A percentile compares a stretch with the other conserved stretches of the same genome.
These are phyloP conservation scores for Deilephila porcellus DNA, from an alignment of 2,888 invertebrate species.

Conservation along the genomic window DNA sequence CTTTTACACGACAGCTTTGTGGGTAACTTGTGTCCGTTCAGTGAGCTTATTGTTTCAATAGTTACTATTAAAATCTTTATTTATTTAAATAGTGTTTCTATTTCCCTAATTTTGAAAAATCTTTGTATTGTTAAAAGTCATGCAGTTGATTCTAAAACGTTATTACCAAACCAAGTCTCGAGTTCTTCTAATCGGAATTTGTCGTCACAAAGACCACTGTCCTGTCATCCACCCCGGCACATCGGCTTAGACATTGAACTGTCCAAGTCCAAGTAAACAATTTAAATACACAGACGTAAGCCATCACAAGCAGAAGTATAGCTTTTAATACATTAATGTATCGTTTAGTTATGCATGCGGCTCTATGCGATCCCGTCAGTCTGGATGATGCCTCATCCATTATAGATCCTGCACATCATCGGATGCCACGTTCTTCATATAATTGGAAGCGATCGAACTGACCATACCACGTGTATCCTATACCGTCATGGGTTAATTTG, in stretches of 20 bases:
- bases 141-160: not conserved
- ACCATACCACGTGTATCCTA: not conserved
- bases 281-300: constrained; percentile 17
- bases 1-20: constrained; percentile 26
- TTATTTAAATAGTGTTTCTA: not conserved
- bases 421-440: constrained; percentile 79
- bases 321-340: constrained; percentile 24
- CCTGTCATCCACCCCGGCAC: constrained; percentile 6
- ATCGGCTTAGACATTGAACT: constrained; percentile 6
- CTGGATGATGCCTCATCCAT: constrained; percentile 82
- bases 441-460: constrained; percentile 65
- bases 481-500: constrained; percentile 64
- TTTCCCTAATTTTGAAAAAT: not conserved
- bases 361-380: constrained; percentile 77
- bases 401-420: constrained; percentile 79
- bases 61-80: not conserved
- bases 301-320: constrained; percentile 13
- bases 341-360: constrained; percentile 68
- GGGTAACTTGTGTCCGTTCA: not conserved
- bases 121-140: not conserved
- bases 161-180: not conserved
- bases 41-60: too few species aligned
- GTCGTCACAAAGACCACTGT: constrained; percentile 1
- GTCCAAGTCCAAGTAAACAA: constrained; percentile 3
- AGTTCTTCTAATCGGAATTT: not conserved